Conservation (phyloP, 2,888 invertebrate genomes). For the Epicampocera succincta region DNA sequence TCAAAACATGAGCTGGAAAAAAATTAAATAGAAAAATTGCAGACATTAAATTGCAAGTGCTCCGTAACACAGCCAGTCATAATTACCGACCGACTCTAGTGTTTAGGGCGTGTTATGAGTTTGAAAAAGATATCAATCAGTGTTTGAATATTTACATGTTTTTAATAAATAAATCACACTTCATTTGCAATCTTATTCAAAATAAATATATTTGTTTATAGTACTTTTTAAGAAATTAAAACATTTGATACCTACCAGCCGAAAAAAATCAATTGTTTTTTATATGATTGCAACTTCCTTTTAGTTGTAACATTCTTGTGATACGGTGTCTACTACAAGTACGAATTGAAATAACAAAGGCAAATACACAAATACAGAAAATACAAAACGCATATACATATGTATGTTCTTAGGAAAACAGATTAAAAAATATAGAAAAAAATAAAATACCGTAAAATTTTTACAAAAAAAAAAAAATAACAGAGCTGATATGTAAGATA, state of each 20-base stretch:
- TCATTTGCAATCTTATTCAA: not conserved
- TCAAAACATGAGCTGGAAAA: constrained; percentile 22
- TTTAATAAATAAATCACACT: not conserved
- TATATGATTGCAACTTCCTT: constrained; percentile 68
- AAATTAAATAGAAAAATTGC: constrained; percentile 38
- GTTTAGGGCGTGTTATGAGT: constrained; percentile 65
- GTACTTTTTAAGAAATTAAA: constrained; percentile 6
- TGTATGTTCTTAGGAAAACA: constrained; percentile 65
- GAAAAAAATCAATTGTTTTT: constrained; percentile 59
- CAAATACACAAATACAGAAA: constrained; percentile 69
- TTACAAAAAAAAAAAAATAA: constrained; percentile 5
- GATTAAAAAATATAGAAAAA: constrained; percentile 63
- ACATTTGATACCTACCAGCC: constrained; percentile 11
- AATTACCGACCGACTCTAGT: constrained; percentile 42
- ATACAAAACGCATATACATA: too few relatives aligned
- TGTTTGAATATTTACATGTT: constrained; percentile 3
- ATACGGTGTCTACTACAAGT: constrained; percentile 78
- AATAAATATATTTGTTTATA: constrained; percentile 9
- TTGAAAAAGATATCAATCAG: constrained; percentile 13
- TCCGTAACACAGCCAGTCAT: constrained; percentile 39
- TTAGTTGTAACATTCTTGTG: constrained; percentile 70
- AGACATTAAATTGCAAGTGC: constrained; percentile 66
- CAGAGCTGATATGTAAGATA: not conserved
- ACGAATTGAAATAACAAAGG: constrained; percentile 74
- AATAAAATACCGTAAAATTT: not conserved